phyloP scores from a whole-genome alignment of 2,888 invertebrate genomes.

The Diogma glabrata region DNA sequence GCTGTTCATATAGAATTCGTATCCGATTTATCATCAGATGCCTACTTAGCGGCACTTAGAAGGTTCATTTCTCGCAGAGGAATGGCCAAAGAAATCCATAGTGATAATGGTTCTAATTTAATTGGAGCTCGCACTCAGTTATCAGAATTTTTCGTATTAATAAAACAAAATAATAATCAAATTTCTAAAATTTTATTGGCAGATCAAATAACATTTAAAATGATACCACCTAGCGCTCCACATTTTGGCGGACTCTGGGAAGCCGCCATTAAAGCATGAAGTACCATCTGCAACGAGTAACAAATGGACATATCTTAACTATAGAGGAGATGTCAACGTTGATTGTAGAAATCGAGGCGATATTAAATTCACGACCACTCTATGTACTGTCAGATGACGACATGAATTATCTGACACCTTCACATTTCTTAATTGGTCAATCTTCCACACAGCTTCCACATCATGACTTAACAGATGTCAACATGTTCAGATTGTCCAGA shows the following conservation, averaged over 20 bases:
- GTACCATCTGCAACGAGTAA: too few species aligned
- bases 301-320: too few species aligned
- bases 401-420: not conserved
- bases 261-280: too few species aligned
- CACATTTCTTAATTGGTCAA: not conserved
- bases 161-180: slow-evolving; percentile 5
- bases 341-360: too few species aligned
- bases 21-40: slow-evolving; percentile 15
- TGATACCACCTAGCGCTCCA: slow-evolving; percentile 15
- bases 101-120: not conserved
- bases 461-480: not conserved
- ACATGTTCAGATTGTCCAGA: slow-evolving; percentile 1
- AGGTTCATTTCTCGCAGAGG: slow-evolving; percentile 22
- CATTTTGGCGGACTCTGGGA: too few species aligned
- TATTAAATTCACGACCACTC: too few species aligned
- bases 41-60: slow-evolving; percentile 20
- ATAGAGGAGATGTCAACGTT: too few species aligned
- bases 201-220: slow-evolving; percentile 13
- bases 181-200: not conserved
- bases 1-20: not conserved
- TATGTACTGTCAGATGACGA: too few species aligned
- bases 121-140: not conserved
- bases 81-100: slow-evolving; percentile 3
- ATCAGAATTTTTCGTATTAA: not conserved
- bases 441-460: not conserved